Evolutionary conservation across 1,140 invertebrate genomes (phyloP).

Genomic region (Trichonephila clavata): DNA sequence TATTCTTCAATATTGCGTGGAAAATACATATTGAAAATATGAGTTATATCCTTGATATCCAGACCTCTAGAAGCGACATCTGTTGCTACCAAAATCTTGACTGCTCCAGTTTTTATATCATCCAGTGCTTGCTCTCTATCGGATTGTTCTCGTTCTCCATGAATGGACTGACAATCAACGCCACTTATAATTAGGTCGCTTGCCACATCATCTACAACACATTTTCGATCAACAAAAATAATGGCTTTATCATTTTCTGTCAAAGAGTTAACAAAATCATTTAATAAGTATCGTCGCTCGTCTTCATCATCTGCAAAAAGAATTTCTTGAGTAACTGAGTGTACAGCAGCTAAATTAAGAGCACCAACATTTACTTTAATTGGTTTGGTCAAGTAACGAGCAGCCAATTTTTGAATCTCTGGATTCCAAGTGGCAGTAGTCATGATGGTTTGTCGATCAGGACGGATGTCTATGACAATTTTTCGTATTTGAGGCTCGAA

Average conservation of each 20-base stretch:
- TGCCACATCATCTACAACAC: constrained; percentile 88
- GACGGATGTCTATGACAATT: constrained; percentile 87
- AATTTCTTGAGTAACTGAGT: constrained; percentile 60
- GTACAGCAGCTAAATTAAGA: constrained; percentile 85
- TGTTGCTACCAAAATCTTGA: constrained; percentile 94
- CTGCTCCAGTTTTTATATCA: constrained; percentile 88
- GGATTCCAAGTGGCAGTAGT: constrained; percentile 83
- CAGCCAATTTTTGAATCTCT: constrained; percentile 86
- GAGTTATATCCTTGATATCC: constrained; percentile 94
- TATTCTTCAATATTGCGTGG: constrained; percentile 95
- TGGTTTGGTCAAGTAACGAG: constrained; percentile 92
- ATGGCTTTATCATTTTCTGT: constrained; percentile 89
- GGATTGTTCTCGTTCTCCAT: constrained; percentile 91
- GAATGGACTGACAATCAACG: constrained; percentile 88
- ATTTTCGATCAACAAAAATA: constrained; percentile 93
- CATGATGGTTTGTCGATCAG: constrained; percentile 82
- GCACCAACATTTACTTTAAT: constrained; percentile 94
- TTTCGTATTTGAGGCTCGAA: constrained; percentile 94
- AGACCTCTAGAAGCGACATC: constrained; percentile 95
- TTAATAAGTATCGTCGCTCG: constrained; percentile 7
- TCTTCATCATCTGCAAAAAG: constrained; percentile 68
- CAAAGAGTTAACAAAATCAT: constrained; percentile 86
- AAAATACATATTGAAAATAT: constrained; percentile 95
- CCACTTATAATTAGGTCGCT: constrained; percentile 88
- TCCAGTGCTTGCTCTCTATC: constrained; percentile 92